Percentiles rank a stretch among this genome's conserved stretches.
phyloP scores from a whole-genome alignment of 2,113 vertebrate genomes.

The Cervus canadensis region DNA sequence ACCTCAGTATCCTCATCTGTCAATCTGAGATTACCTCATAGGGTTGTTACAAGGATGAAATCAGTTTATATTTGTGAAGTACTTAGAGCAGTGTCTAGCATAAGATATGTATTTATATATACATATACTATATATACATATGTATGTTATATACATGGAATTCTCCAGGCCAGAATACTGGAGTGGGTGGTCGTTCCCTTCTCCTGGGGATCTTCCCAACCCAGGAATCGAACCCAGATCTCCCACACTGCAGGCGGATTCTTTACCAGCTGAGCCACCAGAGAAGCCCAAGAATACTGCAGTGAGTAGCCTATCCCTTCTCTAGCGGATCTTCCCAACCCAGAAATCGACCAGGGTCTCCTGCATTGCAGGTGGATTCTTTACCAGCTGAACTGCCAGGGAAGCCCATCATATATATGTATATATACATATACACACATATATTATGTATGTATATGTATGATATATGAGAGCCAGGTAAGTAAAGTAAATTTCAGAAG shows the following conservation, averaged over 20 bases:
- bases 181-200: neutral
- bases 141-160: neutral
- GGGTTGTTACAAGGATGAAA: neutral
- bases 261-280: neutral
- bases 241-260: neutral
- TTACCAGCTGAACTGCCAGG: neutral
- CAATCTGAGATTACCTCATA: neutral
- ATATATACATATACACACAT: neutral
- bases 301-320: neutral
- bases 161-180: neutral
- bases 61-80: neutral
- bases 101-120: neutral
- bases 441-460: neutral
- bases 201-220: neutral
- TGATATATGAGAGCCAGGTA: neutral
- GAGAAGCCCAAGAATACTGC: neutral
- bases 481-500: neutral
- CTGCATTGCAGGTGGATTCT: neutral
- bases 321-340: neutral
- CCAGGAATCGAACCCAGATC: neutral
- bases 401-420: neutral
- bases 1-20: neutral
- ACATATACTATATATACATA: neutral
- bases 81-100: neutral
- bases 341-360: neutral